Evolutionary conservation across 2,113 vertebrate species (phyloP).

Genomic region (Corapipo altera): DNA sequence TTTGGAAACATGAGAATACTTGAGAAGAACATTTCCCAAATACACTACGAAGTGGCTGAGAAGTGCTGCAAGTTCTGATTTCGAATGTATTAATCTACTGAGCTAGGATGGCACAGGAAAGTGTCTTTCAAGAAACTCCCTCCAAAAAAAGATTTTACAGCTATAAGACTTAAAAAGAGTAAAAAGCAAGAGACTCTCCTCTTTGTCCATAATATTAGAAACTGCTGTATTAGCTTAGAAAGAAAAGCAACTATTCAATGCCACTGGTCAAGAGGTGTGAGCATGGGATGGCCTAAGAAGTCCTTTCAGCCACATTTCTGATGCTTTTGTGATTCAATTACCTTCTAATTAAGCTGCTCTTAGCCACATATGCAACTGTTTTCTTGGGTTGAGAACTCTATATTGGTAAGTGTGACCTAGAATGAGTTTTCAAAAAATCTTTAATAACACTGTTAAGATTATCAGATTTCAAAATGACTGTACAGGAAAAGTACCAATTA

Average conservation of each 20-base stretch:
- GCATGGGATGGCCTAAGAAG: background rate
- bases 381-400: background rate
- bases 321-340: background rate
- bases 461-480: background rate
- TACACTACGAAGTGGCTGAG: background rate
- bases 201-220: background rate
- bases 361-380: background rate
- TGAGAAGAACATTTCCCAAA: background rate
- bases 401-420: background rate
- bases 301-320: background rate
- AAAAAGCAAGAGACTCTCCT: background rate
- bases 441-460: background rate
- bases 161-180: background rate
- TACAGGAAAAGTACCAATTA: background rate
- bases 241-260: background rate
- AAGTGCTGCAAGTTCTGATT: background rate
- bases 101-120: background rate
- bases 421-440: background rate
- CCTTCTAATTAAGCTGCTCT: conserved; percentile 28
- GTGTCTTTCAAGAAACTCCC: background rate
- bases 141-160: background rate
- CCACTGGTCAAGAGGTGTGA: background rate
- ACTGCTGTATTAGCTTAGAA: background rate
- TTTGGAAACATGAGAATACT: background rate
- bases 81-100: background rate